Conservation (phyloP, 1,140 invertebrate genomes). For the Daktulosphaira vitifoliae region DNA sequence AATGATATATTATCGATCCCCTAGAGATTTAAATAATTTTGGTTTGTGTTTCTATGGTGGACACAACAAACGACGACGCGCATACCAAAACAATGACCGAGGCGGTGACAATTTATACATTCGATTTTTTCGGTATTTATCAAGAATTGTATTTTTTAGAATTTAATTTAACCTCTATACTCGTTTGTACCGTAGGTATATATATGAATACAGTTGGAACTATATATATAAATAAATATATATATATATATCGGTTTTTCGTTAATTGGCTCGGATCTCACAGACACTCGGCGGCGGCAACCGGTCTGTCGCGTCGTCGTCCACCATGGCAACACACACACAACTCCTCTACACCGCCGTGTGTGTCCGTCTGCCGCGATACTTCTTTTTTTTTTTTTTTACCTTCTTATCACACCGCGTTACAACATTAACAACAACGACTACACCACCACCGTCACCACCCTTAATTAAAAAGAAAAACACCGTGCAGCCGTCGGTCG, state of each 20-base stretch:
- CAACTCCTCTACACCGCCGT: too few relatives aligned
- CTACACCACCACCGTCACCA: constrained; percentile 1
- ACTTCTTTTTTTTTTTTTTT: not conserved
- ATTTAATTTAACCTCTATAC: constrained; percentile 13
- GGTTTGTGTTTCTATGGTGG: too few relatives aligned
- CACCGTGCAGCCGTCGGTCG: not conserved
- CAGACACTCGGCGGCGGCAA: constrained; percentile 13
- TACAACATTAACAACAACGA: not conserved
- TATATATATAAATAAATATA: too few relatives aligned
- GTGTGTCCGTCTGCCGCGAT: too few relatives aligned
- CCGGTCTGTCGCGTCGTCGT: constrained; percentile 11
- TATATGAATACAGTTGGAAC: too few relatives aligned
- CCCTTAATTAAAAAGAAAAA: constrained; percentile 20
- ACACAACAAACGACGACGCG: too few relatives aligned
- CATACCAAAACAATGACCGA: too few relatives aligned
- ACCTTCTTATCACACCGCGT: not conserved
- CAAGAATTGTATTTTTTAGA: constrained; percentile 11
- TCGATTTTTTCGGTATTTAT: constrained; percentile 27
- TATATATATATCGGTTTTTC: constrained; percentile 1
- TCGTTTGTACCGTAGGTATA: too few relatives aligned
- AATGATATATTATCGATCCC: too few relatives aligned
- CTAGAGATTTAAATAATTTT: too few relatives aligned
- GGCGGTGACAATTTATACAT: too few relatives aligned
- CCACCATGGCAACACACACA: not conserved
- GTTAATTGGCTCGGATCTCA: constrained; percentile 33